Evolutionary conservation across 2,113 vertebrate species (phyloP).

Genomic region (Scalopus aquaticus): DNA sequence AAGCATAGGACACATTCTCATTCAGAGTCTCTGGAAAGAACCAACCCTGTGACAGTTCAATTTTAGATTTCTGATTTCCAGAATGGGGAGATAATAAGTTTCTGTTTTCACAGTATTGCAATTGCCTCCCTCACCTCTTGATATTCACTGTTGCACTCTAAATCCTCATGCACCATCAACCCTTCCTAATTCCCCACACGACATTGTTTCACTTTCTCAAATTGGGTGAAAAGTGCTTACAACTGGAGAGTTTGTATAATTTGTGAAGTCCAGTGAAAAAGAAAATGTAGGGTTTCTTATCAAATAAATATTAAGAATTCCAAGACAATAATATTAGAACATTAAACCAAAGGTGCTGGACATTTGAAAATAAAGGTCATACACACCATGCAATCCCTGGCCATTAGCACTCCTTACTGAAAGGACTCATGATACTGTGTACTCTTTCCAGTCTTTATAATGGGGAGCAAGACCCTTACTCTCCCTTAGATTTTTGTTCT

Average conservation of each 20-base stretch:
- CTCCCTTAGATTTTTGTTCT: neutral
- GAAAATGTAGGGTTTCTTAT: neutral
- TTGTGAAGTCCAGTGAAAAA: neutral
- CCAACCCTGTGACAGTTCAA: neutral
- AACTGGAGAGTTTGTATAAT: neutral
- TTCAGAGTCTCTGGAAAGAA: neutral
- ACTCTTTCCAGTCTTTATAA: neutral
- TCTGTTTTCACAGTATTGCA: neutral
- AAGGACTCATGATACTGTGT: neutral
- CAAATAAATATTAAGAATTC: neutral
- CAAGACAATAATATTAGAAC: neutral
- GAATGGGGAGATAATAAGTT: neutral
- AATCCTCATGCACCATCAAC: neutral
- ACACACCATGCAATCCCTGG: neutral
- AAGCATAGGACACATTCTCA: neutral
- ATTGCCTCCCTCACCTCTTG: neutral
- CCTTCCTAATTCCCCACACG: neutral
- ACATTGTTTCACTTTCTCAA: neutral
- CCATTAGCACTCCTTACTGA: neutral
- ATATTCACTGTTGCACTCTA: neutral
- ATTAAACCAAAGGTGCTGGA: neutral
- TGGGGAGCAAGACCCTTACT: neutral
- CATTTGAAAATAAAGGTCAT: neutral
- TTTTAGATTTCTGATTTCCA: neutral
- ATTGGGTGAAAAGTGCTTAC: neutral